Evolutionary conservation across 2,113 vertebrate species (phyloP).

Genomic region (Xenopus laevis): DNA sequence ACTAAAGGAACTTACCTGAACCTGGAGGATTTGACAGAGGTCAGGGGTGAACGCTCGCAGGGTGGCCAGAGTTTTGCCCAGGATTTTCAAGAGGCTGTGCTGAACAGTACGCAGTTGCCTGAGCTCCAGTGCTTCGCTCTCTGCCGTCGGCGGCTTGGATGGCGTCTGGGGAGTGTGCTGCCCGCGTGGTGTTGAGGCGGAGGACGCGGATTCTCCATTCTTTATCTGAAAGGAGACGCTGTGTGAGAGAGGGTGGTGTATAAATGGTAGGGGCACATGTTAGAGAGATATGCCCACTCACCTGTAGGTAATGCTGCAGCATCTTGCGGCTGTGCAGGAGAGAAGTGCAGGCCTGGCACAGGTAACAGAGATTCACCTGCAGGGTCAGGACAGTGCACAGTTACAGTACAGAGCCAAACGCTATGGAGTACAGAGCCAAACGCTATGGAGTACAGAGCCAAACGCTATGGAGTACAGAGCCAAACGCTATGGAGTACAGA

Average conservation of each 20-base stretch:
- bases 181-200: conserved; percentile 65
- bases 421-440: too few species aligned
- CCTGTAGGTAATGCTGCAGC: conserved; percentile 97
- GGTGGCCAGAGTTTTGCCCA: conserved; percentile 88
- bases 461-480: too few species aligned
- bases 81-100: conserved; percentile 92
- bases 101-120: conserved; percentile 82
- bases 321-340: conserved; percentile 96
- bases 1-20: conserved; percentile 70
- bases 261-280: not conserved
- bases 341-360: conserved; percentile 95
- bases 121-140: conserved; percentile 82
- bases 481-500: too few species aligned
- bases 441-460: too few species aligned
- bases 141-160: conserved; percentile 69
- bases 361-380: conserved; percentile 92
- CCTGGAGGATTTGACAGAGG: conserved; percentile 92
- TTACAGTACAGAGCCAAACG: too few species aligned
- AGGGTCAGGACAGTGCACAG: not conserved
- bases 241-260: not conserved
- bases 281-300: conserved; percentile 48
- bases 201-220: conserved; percentile 80
- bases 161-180: conserved; percentile 66
- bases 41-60: conserved; percentile 94
- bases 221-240: conserved; percentile 68